These are phyloP conservation scores for Pyrrhia umbra DNA, from an alignment of 2,888 invertebrate species.

Conservation along the genomic window DNA sequence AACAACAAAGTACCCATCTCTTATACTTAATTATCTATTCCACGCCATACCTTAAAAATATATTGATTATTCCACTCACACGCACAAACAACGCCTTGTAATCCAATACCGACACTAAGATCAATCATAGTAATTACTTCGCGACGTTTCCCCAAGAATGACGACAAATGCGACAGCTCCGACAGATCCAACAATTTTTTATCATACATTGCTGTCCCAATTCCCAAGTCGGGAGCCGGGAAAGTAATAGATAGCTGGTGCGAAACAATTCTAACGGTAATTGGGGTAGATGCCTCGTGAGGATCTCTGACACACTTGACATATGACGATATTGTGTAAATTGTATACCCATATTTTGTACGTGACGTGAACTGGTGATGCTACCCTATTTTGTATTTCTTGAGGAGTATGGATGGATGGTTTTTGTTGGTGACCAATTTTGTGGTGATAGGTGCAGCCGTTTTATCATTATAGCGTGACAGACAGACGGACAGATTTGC, in stretches of 20 bases:
- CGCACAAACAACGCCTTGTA: slow-evolving; percentile 21
- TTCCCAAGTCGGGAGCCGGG: slow-evolving; percentile 74
- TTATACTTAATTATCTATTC: background rate
- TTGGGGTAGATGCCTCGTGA: slow-evolving; percentile 83
- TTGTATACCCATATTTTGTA: slow-evolving; percentile 78
- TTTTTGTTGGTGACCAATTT: background rate
- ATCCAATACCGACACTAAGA: slow-evolving; percentile 55
- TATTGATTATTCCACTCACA: slow-evolving; percentile 45
- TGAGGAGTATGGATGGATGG: background rate
- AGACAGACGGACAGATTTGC: too few species aligned
- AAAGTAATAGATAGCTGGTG: slow-evolving; percentile 84
- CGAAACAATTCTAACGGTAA: slow-evolving; percentile 85
- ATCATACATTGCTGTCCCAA: slow-evolving; percentile 70
- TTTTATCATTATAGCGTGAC: too few species aligned
- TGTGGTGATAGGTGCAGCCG: background rate
- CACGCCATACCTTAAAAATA: background rate
- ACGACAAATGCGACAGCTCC: slow-evolving; percentile 37
- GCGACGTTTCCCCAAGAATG: slow-evolving; percentile 58
- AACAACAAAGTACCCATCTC: background rate
- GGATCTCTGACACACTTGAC: slow-evolving; percentile 79
- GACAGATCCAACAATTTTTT: slow-evolving; percentile 78
- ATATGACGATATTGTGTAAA: slow-evolving; percentile 87
- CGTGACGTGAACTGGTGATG: slow-evolving; percentile 70
- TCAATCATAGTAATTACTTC: slow-evolving; percentile 81
- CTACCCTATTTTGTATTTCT: slow-evolving; percentile 57